A percentile compares a stretch with the other conserved stretches of the same genome.
phyloP scores from a whole-genome alignment of 2,113 vertebrate species.

The Colaptes auratus region DNA sequence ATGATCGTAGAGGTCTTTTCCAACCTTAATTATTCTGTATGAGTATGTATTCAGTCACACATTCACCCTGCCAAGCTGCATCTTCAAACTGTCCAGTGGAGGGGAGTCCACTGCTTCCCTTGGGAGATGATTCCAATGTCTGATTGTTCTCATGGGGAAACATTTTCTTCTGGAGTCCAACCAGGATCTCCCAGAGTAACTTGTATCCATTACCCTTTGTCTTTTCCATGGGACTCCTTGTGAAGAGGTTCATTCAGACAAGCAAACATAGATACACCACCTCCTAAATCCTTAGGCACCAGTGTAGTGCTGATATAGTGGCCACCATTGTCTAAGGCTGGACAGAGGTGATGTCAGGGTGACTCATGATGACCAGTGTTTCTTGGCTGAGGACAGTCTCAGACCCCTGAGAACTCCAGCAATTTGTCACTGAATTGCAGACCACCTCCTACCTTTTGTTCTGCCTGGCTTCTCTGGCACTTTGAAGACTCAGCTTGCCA shows the following conservation, averaged over 20 bases:
- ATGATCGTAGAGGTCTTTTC: too few species aligned
- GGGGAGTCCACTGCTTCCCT: too few species aligned
- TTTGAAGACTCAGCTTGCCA: too few species aligned
- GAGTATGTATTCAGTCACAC: too few species aligned
- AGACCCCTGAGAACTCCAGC: not conserved
- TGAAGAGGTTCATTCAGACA: not conserved
- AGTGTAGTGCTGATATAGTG: not conserved
- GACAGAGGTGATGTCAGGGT: not conserved
- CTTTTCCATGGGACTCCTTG: not conserved
- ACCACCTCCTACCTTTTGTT: rapidly evolving
- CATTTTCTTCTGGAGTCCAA: too few species aligned
- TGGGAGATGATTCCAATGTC: too few species aligned
- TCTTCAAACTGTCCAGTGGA: too few species aligned
- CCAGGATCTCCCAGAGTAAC: too few species aligned
- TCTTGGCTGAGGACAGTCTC: not conserved
- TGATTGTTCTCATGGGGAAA: too few species aligned
- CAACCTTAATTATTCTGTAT: too few species aligned
- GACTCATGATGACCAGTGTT: not conserved
- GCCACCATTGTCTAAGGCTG: not conserved
- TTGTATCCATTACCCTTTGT: not conserved
- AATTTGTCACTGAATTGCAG: not conserved
- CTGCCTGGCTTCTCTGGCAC: not conserved
- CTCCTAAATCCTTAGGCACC: not conserved
- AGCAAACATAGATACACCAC: not conserved
- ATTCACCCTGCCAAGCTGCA: too few species aligned